Evolutionary conservation across 2,888 invertebrate species (phyloP), one percentile per base, ranked within the genome.

Genomic region (Himalopsyche tibetana): DNA sequence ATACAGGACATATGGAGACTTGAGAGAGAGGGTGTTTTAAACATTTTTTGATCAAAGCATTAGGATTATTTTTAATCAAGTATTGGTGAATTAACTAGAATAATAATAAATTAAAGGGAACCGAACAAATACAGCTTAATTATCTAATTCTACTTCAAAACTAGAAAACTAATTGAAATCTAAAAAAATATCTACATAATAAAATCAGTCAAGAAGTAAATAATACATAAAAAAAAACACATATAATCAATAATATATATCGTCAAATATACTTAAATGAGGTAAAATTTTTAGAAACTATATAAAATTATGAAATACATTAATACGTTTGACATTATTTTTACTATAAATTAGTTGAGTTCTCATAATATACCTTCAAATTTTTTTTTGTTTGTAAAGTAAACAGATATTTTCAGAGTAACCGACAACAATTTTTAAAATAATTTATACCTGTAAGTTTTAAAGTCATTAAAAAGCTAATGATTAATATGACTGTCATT

Each of bases 91-190:
- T 63, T 28, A 63, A 63, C 63, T 63, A 63, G 19, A 63, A 63
- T 19, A 63, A 63, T 63, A 63, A 81, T 28, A 81, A 81, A 42
- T 51, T 15, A 42, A 81, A 81, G 45, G 45, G 40, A 45, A 42
- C 81, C 5, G 42, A 51, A 81, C 45, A 81, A 81, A 81, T 28
- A 81, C 42, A 45, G 81, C 40, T 45, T 80, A 80, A 80, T 28
- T 40, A 80, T 80, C 80, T 80, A 80, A 80, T n/a, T 63, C 82
- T 82, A 82, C 42, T 83, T 40, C 42, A 45, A 79, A 56, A 51
- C 74, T 83, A 51, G 36, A 83, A 74, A 45, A 79, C 38, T 51
- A 83, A 83, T 19, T 83, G 42, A 74, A 83, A 42, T 42, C 55
- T 79, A 51, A 55, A 42, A 83, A 79, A 79, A 74, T 69, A 40